phyloP scores from a whole-genome alignment of 2,113 vertebrate species.

The Athene cunicularia region DNA sequence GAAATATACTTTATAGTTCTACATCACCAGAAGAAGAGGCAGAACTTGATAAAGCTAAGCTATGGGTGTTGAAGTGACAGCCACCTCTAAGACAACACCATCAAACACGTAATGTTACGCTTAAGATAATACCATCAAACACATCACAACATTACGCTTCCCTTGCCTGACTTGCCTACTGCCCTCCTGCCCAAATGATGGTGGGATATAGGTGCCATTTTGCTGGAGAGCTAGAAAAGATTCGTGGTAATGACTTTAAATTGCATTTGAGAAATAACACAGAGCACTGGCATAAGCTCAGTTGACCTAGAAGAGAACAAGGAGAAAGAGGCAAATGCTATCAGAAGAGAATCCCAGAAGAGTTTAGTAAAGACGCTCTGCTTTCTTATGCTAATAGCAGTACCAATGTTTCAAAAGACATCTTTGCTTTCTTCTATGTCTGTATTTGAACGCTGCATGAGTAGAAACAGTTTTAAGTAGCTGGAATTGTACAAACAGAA shows the following conservation, averaged over 20 bases:
- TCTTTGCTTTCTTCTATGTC: neutral
- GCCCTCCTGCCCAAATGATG: fast-evolving
- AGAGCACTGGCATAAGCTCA: neutral
- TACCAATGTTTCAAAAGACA: neutral
- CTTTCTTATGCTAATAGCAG: neutral
- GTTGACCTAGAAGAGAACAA: neutral
- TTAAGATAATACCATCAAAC: too few relatives aligned
- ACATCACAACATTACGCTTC: fast-evolving
- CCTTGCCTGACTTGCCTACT: neutral
- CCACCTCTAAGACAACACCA: fast-evolving
- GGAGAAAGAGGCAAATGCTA: neutral
- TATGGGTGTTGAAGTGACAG: neutral
- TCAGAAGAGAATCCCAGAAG: neutral
- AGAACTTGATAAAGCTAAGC: neutral
- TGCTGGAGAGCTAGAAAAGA: neutral
- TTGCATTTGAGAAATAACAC: neutral
- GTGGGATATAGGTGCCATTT: neutral
- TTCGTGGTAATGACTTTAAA: neutral
- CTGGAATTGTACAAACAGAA: neutral
- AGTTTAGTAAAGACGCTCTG: neutral
- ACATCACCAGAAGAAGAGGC: neutral
- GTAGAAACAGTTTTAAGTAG: neutral
- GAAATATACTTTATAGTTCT: neutral
- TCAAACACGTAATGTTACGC: neutral
- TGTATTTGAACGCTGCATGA: neutral